Evolutionary conservation across 1,140 invertebrate genomes (phyloP), one percentile per base, ranked within the genome.

Genomic region (Oncopodura yosiiana): DNA sequence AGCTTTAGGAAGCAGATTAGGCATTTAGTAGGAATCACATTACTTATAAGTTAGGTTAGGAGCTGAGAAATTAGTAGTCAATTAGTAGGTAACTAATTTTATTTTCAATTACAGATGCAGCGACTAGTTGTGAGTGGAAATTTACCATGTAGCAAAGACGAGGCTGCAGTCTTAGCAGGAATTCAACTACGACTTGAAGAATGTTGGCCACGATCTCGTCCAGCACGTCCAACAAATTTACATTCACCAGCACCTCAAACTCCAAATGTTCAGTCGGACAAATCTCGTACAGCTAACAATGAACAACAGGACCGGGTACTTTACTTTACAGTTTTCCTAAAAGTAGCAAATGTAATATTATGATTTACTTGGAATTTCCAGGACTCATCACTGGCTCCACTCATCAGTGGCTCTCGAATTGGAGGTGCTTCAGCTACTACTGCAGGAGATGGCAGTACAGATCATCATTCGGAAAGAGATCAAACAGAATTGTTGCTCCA

Each of bases 101-200:
- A n/a, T n/a, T n/a, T n/a, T n/a, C n/a, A n/a, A n/a, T n/a, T 74
- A 36, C 70, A 83, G 81, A 70, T 83, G 50, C 76, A 82, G 67
- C 74, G 79, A 56, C 68, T 81, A 62, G 77, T 84, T 14, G 72
- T 82, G 34, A 72, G 70, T 37, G 81, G 81, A 16, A 76, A 78
- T 16, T 65, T 84, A 49, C 79, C 79, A 2, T 82, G 80, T 65
- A 77, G 78, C 41, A 81, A 81, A 66, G 81, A 84, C 53, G 81
- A 83, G 61, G 81, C 80, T 3, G 78, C 81, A 0, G 74, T 77
- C 6, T 66, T 84, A 42, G 81, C 82, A 11, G 78, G 78, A 21
- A 79, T 83, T 36, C 81, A 84, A 65, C 70, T 83, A 2, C 74
- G 81, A 24, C 75, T 84, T 29, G 78, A 82, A 61, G 80, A 83